phyloP scores from a whole-genome alignment of 2,797 vertebrate genomes.

The Momotus momota region DNA sequence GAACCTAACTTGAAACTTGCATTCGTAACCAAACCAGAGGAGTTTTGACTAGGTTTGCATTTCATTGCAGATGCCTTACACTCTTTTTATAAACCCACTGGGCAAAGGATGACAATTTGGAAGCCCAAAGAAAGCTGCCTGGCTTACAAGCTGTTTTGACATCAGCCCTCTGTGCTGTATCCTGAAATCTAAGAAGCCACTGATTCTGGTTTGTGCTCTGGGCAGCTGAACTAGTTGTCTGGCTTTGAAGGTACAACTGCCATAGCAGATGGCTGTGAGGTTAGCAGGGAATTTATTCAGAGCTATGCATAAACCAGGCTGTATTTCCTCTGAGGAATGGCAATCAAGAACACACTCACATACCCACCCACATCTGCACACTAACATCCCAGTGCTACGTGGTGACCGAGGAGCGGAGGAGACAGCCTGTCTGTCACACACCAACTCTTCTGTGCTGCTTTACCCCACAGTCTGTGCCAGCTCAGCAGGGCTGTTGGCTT shows the following conservation, averaged over 20 bases:
- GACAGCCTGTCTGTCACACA: constrained; percentile 39
- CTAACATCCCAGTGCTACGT: background rate
- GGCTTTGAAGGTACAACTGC: background rate
- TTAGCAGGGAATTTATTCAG: constrained; percentile 33
- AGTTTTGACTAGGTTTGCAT: background rate
- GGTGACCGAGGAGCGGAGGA: background rate
- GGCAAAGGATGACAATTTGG: background rate
- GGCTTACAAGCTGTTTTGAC: background rate
- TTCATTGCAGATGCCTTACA: background rate
- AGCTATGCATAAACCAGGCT: background rate
- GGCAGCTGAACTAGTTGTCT: background rate
- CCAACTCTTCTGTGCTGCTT: background rate
- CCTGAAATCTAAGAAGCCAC: background rate
- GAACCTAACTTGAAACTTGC: background rate
- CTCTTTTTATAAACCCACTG: background rate
- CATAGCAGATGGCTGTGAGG: background rate
- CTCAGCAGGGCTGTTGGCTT: background rate
- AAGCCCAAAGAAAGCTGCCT: background rate
- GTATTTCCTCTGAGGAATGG: background rate
- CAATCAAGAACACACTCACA: background rate
- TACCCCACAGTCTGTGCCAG: background rate
- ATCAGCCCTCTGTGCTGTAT: background rate
- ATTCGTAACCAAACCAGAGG: background rate
- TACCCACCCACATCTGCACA: background rate
- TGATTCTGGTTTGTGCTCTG: background rate